Base-by-base conservation (phyloP, 2,113 vertebrate genomes). In the Thalassarche chlororhynchos region DNA sequence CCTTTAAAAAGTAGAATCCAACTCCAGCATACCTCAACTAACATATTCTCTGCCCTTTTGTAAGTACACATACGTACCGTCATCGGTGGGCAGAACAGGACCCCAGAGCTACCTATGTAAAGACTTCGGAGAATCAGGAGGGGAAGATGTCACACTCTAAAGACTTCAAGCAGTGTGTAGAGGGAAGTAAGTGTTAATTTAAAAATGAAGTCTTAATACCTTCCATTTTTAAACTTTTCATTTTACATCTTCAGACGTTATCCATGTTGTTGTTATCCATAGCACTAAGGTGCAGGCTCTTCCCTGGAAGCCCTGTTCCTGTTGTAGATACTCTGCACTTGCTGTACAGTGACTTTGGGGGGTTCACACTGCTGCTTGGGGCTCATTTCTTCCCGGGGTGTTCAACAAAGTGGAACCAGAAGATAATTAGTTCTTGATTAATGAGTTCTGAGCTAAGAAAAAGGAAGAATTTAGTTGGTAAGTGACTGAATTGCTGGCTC, bases 51-150 rank as follows among this genome's bases (percentile, higher is more conserved):
- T 80, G 28, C 13, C 10, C 5, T 78, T 68, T 23, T 36, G 24
- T 60, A 26, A n/a, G 29, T 77, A 40, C 17, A 29, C 0, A 0
- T 12, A 10, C 4, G 3, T 36, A 8, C 36, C 2, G 2, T 26
- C 17, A 8, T 66, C 3, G 0, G 12, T 36, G 38, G 24, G 29
- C 24, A 14, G 34, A 58, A 32, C 32, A 65, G 51, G 21, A 74
- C 19, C 17, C 17, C 4, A 25, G 14, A 57, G 9, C 34, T 44
- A 26, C 12, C 23, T 65, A 4, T n/a, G 16, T 34, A 60, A 72
- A 46, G 14, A 15, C 29, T 96, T 29, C 1, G 3, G 32, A 87
- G 38, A 82, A 49, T 70, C 29, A 34, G 3, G 8, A 68, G 25
- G 4, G 20, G 21, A 38, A 87, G 38, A 51, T 18, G 25, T 17